Percentiles rank a stretch among this genome's conserved stretches.
phyloP scores from a whole-genome alignment of 2,113 vertebrate species.

The Embiotoca jacksoni region DNA sequence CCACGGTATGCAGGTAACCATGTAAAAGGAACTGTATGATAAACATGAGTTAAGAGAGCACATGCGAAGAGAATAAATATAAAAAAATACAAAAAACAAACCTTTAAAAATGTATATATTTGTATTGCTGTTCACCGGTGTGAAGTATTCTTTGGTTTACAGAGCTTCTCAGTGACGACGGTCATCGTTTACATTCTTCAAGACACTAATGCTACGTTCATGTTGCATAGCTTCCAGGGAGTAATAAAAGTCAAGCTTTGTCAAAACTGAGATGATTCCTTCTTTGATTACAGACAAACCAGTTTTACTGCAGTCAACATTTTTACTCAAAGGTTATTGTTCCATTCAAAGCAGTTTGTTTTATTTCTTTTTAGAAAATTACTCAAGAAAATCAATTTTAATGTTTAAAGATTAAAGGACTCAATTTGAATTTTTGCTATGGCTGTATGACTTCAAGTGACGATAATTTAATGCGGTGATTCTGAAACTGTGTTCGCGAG shows the following conservation, averaged over 20 bases:
- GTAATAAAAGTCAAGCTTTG: constrained; percentile 50
- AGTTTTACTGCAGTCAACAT: constrained; percentile 16
- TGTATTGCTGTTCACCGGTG: constrained; percentile 43
- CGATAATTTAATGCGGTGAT: too few species aligned
- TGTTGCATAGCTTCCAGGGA: constrained; percentile 68
- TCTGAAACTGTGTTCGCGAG: too few species aligned
- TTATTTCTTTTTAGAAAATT: background rate
- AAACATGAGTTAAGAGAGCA: constrained; percentile 68
- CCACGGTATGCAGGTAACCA: constrained; percentile 44
- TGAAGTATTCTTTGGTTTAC: constrained; percentile 61
- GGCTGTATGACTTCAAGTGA: too few species aligned
- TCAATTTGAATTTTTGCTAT: too few species aligned
- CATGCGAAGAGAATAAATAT: constrained; percentile 79
- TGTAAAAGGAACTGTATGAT: constrained; percentile 56
- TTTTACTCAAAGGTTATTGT: constrained; percentile 12
- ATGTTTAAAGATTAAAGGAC: too few species aligned
- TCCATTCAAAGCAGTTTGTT: constrained; percentile 28
- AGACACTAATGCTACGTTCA: constrained; percentile 30
- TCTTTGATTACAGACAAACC: constrained; percentile 11
- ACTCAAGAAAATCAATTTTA: background rate
- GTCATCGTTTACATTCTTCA: constrained; percentile 61
- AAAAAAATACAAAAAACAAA: constrained; percentile 67
- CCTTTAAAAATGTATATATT: constrained; percentile 52
- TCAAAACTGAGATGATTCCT: constrained; percentile 68
- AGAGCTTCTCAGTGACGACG: constrained; percentile 24